Evolutionary conservation across 2,113 vertebrate genomes (phyloP).

Genomic region (Urocolius indicus): DNA sequence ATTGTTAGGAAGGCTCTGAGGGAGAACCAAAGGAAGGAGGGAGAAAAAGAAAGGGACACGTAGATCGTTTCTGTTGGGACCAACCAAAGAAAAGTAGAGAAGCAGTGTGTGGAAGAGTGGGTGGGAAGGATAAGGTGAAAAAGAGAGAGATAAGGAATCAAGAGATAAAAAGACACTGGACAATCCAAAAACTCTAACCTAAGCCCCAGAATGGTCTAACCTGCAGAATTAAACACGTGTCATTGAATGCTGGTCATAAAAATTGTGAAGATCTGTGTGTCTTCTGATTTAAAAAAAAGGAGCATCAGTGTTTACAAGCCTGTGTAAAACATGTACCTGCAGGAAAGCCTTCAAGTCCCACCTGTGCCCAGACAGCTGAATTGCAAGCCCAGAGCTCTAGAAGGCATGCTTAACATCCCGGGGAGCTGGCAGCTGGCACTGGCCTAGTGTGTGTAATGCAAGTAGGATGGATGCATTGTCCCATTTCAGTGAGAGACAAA

Average conservation of each 20-base stretch:
- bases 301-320: neutral
- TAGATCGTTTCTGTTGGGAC: neutral
- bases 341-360: neutral
- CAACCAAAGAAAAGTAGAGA: neutral
- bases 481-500: neutral
- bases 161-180: neutral
- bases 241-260: neutral
- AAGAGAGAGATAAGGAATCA: neutral
- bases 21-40: neutral
- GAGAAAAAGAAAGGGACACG: neutral
- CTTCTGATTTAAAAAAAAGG: neutral
- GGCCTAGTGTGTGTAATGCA: neutral
- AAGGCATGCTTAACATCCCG: fast-evolving
- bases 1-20: neutral
- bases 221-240: neutral
- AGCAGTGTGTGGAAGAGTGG: neutral
- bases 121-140: neutral
- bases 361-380: neutral
- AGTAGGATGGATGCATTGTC: neutral
- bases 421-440: neutral
- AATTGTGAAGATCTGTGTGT: neutral
- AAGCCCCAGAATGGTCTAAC: neutral
- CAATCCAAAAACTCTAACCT: neutral
- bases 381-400: neutral
- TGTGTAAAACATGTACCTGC: neutral